A percentile compares a stretch with the other conserved stretches of the same genome.
These are phyloP conservation scores for Heliconius sara DNA, from an alignment of 2,888 invertebrate genomes.

Conservation along the genomic window DNA sequence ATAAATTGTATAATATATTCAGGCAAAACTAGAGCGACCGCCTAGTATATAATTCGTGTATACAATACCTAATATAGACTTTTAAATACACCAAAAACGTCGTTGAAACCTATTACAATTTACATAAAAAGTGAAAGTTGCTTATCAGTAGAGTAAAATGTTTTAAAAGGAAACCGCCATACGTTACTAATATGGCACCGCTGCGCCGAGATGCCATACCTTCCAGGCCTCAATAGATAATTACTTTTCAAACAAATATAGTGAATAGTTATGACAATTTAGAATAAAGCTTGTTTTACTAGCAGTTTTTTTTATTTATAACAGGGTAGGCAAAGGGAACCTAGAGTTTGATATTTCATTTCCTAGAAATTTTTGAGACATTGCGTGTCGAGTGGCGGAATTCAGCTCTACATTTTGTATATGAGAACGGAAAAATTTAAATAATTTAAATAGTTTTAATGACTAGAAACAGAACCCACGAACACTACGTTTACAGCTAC, in stretches of 20 bases:
- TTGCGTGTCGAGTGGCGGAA: not conserved
- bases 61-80: not conserved
- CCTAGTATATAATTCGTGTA: not conserved
- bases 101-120: constrained; percentile 30
- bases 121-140: constrained; percentile 44
- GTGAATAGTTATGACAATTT: not conserved
- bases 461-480: no score
- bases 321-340: no score
- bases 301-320: not conserved
- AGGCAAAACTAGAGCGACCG: not conserved
- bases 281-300: not conserved
- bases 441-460: no score
- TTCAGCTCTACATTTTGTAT: not conserved
- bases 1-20: not conserved
- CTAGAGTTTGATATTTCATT: not conserved
- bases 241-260: constrained; percentile 30
- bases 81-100: constrained; percentile 17
- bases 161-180: constrained; percentile 46
- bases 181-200: constrained; percentile 53
- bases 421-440: no score
- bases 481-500: no score
- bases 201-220: constrained; percentile 46
- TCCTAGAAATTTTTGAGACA: no score
- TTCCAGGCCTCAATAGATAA: constrained; percentile 38
- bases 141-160: constrained; percentile 35